Evolutionary conservation across 1,140 invertebrate genomes (phyloP).

Genomic region (Dreissena polymorpha): DNA sequence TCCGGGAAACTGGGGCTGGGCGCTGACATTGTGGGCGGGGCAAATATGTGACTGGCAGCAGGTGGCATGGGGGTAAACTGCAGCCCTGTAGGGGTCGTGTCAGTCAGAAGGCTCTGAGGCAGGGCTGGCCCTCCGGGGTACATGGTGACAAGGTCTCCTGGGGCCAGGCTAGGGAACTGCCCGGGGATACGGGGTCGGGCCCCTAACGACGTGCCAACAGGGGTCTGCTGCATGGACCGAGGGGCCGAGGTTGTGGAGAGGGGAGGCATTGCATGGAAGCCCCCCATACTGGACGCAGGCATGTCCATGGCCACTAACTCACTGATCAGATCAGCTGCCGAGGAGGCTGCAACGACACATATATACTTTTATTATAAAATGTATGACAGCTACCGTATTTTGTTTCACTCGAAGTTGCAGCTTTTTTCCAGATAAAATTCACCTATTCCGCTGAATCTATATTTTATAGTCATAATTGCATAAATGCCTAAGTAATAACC

Average conservation of each 20-base stretch:
- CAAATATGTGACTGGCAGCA: constrained; percentile 32
- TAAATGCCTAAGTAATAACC: no score
- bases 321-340: constrained; percentile 47
- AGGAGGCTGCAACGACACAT: not conserved
- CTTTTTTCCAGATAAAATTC: no score
- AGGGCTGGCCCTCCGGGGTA: constrained; percentile 51
- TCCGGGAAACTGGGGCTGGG: constrained; percentile 52
- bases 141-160: constrained; percentile 7
- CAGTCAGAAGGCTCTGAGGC: constrained; percentile 46
- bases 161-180: not conserved
- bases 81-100: constrained; percentile 12
- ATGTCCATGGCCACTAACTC: no score
- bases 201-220: constrained; percentile 23
- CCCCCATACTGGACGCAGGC: not conserved
- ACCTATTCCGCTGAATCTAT: no score
- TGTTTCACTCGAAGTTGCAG: no score
- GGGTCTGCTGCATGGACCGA: constrained; percentile 33
- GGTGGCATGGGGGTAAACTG: constrained; percentile 17
- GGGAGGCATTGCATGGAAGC: constrained; percentile 38
- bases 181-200: not conserved
- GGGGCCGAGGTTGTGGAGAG: constrained; percentile 15
- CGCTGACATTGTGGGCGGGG: constrained; percentile 47
- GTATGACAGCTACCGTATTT: no score
- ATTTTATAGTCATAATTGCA: no score
- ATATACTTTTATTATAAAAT: no score